Evolutionary conservation across 2,888 invertebrate genomes (phyloP), one percentile per base, ranked within the genome.

Genomic region (Andrena flavipes): DNA sequence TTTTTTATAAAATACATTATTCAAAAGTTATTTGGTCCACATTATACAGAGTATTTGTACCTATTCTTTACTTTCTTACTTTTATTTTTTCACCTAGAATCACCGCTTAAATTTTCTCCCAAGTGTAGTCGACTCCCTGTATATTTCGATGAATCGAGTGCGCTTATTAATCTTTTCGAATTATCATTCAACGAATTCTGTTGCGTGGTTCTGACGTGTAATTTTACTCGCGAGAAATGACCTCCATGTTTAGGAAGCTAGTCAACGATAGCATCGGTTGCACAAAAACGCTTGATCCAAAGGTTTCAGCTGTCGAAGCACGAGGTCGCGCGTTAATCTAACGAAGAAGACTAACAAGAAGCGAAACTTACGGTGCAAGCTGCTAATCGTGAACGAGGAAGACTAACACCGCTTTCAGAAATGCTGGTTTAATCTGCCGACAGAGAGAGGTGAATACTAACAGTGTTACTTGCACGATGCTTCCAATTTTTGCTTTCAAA

Each of bases 381-480:
- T 64, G 72, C 72, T 80, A 72, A 56, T 63, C 72, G 49, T 63
- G 62, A 70, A n/a, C 73, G 49, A 67, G 33, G 70, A 30, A 65
- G 59, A 82, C 76, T 82, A 82, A 82, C 82, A 81, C 60, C 82
- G 68, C 51, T 82, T 76, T 81, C 68, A 69, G 51, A 64, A 71
- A 75, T 56, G 69, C 63, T 42, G 71, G 33, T 75, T 82, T 80
- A 63, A 69, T 54, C 33, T 81, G 65, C 67, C 74, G 30, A 60
- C 64, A n/a, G 51, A 82, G 71, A 72, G 71, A 72, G 69, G 78
- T 74, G 78, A 82, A 82, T 72, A 42, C 81, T 78, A 84, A 84
- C 82, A 83, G 33, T 48, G 56, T 72, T 48, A 65, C 48, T 69
- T 56, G 76, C 65, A 73, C 42, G 62, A 0, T 59, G 54, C 65